Evolutionary conservation across 2,113 vertebrate genomes (phyloP).

Genomic region (Microcebus lehilahytsara): DNA sequence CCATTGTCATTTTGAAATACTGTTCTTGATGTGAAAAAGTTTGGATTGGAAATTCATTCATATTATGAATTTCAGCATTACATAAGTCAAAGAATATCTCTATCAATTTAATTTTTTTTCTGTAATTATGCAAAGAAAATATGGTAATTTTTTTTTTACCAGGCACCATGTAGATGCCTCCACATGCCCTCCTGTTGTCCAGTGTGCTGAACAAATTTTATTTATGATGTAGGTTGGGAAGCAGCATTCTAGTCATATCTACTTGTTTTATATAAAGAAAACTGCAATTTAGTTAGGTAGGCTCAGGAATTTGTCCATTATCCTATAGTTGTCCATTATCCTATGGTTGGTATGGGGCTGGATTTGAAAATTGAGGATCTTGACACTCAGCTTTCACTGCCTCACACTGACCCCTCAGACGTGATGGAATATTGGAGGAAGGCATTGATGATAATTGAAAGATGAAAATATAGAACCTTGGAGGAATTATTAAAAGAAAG

Average conservation of each 20-base stretch:
- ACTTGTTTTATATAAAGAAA: not conserved
- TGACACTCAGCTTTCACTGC: not conserved
- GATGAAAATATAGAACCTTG: not conserved
- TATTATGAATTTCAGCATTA: not conserved
- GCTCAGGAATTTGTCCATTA: not conserved
- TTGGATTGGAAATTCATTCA: slow-evolving; percentile 44
- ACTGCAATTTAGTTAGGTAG: not conserved
- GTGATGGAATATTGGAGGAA: not conserved
- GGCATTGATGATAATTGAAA: slow-evolving; percentile 27
- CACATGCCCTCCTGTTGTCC: not conserved
- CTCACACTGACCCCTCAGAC: not conserved
- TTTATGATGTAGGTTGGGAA: slow-evolving; percentile 7
- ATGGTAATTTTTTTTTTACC: not conserved
- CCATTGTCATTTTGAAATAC: slow-evolving; percentile 8
- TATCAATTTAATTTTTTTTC: slow-evolving; percentile 2
- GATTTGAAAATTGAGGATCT: slow-evolving; percentile 33
- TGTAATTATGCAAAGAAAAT: slow-evolving; percentile 34
- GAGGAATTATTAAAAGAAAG: not conserved
- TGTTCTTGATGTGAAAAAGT: slow-evolving; percentile 8
- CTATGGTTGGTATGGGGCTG: not conserved
- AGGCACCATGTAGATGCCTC: not conserved
- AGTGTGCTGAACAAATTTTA: slow-evolving; percentile 22
- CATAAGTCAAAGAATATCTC: not conserved
- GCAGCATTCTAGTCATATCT: not conserved
- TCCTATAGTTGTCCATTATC: not conserved